Conservation (phyloP, 2,797 vertebrate genomes). For the Acrossocheilus wenchowensis region DNA sequence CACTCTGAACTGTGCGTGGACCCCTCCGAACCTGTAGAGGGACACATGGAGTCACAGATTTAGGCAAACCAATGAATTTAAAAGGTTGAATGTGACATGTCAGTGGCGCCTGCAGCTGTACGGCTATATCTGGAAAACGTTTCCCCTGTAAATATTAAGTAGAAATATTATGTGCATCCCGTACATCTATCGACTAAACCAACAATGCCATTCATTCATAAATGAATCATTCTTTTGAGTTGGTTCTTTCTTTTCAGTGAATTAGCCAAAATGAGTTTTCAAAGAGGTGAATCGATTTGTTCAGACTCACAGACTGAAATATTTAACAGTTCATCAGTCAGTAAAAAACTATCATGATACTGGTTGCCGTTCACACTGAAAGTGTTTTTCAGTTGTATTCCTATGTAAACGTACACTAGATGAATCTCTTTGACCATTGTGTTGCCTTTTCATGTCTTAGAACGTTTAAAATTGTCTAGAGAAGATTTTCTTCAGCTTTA, state of each 20-base stretch:
- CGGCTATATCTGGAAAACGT: neutral
- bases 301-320: no score
- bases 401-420: no score
- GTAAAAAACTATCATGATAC: no score
- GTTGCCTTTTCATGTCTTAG: no score
- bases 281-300: no score
- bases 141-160: neutral
- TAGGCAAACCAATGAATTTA: neutral
- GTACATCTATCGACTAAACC: neutral
- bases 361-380: no score
- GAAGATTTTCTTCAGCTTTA: no score
- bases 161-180: neutral
- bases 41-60: constrained; percentile 44
- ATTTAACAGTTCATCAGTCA: no score
- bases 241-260: neutral
- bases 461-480: no score
- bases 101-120: no score
- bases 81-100: neutral
- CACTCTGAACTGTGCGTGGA: constrained; percentile 89
- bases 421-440: no score
- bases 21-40: constrained; percentile 83
- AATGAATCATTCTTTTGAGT: neutral
- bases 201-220: neutral
- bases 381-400: no score
- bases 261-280: neutral